These are phyloP conservation scores for Girardinus metallicus DNA, from an alignment of 2,797 vertebrate genomes.

Conservation along the genomic window DNA sequence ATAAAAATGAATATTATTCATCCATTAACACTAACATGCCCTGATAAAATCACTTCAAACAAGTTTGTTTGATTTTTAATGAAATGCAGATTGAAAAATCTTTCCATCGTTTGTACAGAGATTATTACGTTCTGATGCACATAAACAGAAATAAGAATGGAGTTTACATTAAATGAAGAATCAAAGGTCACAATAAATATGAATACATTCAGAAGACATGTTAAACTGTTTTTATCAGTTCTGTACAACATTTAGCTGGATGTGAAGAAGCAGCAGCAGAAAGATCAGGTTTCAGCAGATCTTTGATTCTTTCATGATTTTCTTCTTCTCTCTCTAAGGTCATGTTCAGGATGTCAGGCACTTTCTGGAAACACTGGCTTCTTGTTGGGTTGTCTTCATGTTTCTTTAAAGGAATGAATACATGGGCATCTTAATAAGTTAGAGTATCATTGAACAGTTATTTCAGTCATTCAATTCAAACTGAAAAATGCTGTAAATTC, in stretches of 20 bases:
- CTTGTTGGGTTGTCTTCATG: constrained; percentile 29
- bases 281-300: constrained; percentile 26
- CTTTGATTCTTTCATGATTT: constrained; percentile 14
- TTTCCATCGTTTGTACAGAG: constrained; percentile 29
- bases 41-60: constrained; percentile 30
- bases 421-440: not conserved
- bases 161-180: constrained; percentile 43
- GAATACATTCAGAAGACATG: constrained; percentile 71
- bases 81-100: constrained; percentile 67
- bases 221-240: constrained; percentile 30
- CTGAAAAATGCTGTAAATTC: not conserved
- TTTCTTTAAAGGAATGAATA: constrained; percentile 2
- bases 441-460: not conserved
- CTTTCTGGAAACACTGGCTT: constrained; percentile 74
- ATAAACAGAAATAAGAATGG: constrained; percentile 46
- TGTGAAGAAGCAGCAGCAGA: no score
- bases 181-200: constrained; percentile 50
- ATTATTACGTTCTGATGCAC: constrained; percentile 58
- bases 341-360: constrained; percentile 76
- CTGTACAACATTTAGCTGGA: not conserved
- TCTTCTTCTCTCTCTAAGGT: constrained; percentile 24
- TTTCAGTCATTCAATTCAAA: not conserved
- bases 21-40: not conserved
- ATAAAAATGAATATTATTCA: not conserved
- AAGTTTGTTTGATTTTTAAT: constrained; percentile 66